These are phyloP conservation scores for Cephus nigrinus DNA, from an alignment of 2,888 invertebrate genomes.

Conservation along the genomic window DNA sequence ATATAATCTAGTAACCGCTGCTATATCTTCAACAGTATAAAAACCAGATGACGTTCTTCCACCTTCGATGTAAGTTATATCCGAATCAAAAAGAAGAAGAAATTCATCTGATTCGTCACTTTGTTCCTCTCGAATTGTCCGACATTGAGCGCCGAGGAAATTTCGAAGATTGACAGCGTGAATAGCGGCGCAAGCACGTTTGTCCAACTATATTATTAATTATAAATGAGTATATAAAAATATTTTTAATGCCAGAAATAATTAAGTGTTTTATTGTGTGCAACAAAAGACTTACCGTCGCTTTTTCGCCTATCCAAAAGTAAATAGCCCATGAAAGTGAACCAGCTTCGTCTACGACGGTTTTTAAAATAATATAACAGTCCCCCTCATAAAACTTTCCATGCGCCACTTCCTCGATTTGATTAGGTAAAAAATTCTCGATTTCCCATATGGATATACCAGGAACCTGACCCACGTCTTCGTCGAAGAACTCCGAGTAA, in stretches of 20 bases:
- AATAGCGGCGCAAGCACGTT: slow-evolving; percentile 96
- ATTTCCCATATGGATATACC: slow-evolving; percentile 98
- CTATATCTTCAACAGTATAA: slow-evolving; percentile 93
- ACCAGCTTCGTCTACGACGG: slow-evolving; percentile 83
- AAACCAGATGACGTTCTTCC: slow-evolving; percentile 98
- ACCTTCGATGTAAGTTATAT: slow-evolving; percentile 95
- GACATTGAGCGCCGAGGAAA: slow-evolving; percentile 90
- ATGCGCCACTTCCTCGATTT: slow-evolving; percentile 91
- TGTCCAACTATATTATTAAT: slow-evolving; percentile 77
- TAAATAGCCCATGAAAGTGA: slow-evolving; percentile 95
- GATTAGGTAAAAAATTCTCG: slow-evolving; percentile 97
- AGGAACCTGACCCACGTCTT: slow-evolving; percentile 92
- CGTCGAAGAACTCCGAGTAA: slow-evolving; percentile 97
- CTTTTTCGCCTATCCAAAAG: slow-evolving; percentile 98
- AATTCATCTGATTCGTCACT: slow-evolving; percentile 97
- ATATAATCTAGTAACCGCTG: slow-evolving; percentile 85
- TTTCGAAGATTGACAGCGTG: slow-evolving; percentile 99
- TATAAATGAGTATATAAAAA: slow-evolving; percentile 17
- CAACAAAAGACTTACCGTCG: slow-evolving; percentile 75
- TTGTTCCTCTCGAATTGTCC: slow-evolving; percentile 97
- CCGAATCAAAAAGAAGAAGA: slow-evolving; percentile 88
- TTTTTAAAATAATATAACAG: slow-evolving; percentile 96
- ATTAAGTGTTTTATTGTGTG: not conserved
- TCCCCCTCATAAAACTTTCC: slow-evolving; percentile 99
- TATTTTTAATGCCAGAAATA: slow-evolving; percentile 3